Conservation (phyloP, 2,113 vertebrate species). For the Caloenas nicobarica region DNA sequence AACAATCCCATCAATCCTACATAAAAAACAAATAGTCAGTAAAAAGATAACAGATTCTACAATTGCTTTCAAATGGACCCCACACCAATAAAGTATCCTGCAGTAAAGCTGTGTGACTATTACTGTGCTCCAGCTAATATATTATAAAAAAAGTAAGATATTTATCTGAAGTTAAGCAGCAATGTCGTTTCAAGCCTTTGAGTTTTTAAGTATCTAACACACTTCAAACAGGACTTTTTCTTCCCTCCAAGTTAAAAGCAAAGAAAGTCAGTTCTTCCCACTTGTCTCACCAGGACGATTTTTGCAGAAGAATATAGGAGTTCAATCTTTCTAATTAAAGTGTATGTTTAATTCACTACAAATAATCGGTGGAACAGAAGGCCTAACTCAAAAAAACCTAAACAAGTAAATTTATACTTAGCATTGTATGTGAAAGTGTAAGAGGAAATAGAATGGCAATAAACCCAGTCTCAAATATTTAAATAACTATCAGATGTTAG, state of each 20-base stretch:
- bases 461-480: not conserved
- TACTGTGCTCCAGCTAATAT: not conserved
- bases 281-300: not conserved
- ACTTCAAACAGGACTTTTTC: not conserved
- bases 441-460: not conserved
- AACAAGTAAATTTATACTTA: not conserved
- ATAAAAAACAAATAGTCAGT: fast-evolving
- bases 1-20: not conserved
- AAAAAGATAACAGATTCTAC: not conserved
- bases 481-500: not conserved
- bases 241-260: not conserved
- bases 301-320: not conserved
- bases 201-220: not conserved
- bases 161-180: not conserved
- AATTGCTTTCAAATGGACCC: not conserved
- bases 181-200: not conserved
- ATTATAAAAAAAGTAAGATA: not conserved
- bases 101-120: not conserved
- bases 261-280: not conserved
- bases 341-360: not conserved
- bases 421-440: fast-evolving
- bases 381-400: not conserved
- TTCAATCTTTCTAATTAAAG: not conserved
- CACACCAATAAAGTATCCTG: fast-evolving
- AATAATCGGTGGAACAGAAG: not conserved